Evolutionary conservation across 2,888 invertebrate species (phyloP).

Genomic region (Xestia c-nigrum): DNA sequence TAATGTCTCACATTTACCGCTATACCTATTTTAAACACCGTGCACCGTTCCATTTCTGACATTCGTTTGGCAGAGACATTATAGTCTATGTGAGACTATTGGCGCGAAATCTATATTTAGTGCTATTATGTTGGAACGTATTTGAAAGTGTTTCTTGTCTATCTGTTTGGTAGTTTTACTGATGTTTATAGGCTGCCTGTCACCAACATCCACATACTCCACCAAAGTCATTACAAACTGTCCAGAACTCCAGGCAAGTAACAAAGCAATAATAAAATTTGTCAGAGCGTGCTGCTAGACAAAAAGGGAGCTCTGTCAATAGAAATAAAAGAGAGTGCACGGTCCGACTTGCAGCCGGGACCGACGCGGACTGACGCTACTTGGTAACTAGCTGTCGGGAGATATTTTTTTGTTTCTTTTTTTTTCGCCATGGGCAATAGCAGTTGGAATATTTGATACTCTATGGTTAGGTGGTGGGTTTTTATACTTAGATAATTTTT

Average conservation of each 20-base stretch:
- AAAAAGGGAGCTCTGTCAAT: slow-evolving; percentile 75
- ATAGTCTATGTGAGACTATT: neutral
- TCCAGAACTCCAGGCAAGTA: slow-evolving; percentile 30
- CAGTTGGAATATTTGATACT: slow-evolving; percentile 12
- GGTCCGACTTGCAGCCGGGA: slow-evolving; percentile 67
- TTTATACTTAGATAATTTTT: neutral
- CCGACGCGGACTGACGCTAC: slow-evolving; percentile 61
- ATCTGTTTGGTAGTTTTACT: neutral
- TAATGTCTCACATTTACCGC: neutral
- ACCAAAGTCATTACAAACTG: slow-evolving; percentile 29
- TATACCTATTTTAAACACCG: neutral
- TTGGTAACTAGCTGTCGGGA: slow-evolving; percentile 68
- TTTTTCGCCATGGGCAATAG: slow-evolving; percentile 13
- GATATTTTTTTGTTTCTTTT: neutral
- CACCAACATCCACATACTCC: neutral
- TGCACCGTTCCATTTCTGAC: neutral
- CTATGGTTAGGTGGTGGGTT: neutral
- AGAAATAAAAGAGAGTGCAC: slow-evolving; percentile 78
- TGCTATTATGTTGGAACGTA: neutral
- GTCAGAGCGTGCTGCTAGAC: slow-evolving; percentile 68
- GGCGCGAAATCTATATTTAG: neutral
- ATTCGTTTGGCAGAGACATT: neutral
- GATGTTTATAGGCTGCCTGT: no score
- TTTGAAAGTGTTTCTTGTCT: neutral
- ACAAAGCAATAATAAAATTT: slow-evolving; percentile 72